These are phyloP conservation scores for Sminthurinus aureus DNA, from an alignment of 2,888 invertebrate genomes.

Conservation along the genomic window DNA sequence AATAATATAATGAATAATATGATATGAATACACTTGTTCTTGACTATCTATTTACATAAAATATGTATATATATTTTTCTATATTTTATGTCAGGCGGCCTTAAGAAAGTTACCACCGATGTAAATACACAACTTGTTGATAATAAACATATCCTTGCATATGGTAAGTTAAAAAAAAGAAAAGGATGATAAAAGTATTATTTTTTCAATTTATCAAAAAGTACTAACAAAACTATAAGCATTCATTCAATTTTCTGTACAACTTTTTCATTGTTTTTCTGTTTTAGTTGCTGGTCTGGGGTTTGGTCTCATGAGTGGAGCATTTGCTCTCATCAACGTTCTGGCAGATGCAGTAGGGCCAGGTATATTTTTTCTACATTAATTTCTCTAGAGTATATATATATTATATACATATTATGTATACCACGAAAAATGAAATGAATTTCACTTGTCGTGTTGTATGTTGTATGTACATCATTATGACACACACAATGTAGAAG, in stretches of 20 bases:
- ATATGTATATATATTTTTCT: no score
- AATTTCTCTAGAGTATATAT: neutral
- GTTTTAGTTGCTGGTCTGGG: constrained; percentile 87
- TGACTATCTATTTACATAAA: no score
- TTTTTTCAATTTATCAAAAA: neutral
- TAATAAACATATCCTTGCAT: constrained; percentile 91
- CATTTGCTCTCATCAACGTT: constrained; percentile 93
- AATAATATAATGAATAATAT: no score
- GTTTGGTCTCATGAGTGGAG: constrained; percentile 94
- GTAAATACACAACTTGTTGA: constrained; percentile 74
- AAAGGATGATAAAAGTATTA: neutral
- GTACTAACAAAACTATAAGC: neutral
- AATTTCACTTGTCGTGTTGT: no score
- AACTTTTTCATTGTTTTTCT: neutral
- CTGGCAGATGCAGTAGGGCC: constrained; percentile 95
- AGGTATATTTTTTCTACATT: no score
- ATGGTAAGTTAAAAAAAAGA: constrained; percentile 65
- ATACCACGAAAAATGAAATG: no score
- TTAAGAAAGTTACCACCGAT: constrained; percentile 84
- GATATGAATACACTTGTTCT: no score
- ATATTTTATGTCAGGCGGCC: constrained; percentile 68
- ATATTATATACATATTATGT: no score
- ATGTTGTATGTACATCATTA: neutral
- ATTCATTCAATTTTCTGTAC: no score
- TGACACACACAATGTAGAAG: no score